phyloP scores from a whole-genome alignment of 2,797 vertebrate genomes.

The Gallinago nigripennis region DNA sequence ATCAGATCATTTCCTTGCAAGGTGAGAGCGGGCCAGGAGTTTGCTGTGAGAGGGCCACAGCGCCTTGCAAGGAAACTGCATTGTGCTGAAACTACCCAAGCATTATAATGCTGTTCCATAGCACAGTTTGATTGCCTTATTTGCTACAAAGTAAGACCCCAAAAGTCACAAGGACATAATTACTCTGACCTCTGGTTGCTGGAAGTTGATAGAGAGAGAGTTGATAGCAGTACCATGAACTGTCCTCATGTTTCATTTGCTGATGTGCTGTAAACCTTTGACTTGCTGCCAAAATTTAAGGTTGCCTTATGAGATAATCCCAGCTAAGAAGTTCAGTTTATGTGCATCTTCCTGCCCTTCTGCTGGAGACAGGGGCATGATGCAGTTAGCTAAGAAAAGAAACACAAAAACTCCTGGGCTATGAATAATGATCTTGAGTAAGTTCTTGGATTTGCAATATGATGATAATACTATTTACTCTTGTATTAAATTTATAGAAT shows the following conservation, averaged over 20 bases:
- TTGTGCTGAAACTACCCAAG: neutral
- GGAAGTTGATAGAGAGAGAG: neutral
- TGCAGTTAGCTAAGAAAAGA: conserved; percentile 45
- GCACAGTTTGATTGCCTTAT: neutral
- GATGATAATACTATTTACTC: conserved; percentile 15
- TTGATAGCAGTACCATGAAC: neutral
- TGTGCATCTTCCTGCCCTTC: conserved; percentile 12
- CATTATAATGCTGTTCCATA: neutral
- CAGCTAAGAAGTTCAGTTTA: neutral
- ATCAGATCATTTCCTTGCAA: neutral
- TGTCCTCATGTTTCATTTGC: neutral
- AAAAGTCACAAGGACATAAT: conserved; percentile 3
- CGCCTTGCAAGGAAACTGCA: neutral
- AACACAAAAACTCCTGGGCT: neutral
- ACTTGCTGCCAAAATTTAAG: conserved; percentile 1
- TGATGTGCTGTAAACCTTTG: conserved; percentile 31
- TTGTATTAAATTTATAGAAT: conserved; percentile 25
- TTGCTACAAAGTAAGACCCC: neutral
- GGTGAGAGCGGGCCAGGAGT: neutral
- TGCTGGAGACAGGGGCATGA: neutral
- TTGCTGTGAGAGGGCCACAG: neutral
- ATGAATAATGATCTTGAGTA: conserved; percentile 5
- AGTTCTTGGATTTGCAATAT: conserved; percentile 28
- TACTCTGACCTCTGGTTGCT: neutral
- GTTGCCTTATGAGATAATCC: conserved; percentile 17